Evolutionary conservation across 2,113 vertebrate species (phyloP).

Genomic region (Ammodytes dubius): DNA sequence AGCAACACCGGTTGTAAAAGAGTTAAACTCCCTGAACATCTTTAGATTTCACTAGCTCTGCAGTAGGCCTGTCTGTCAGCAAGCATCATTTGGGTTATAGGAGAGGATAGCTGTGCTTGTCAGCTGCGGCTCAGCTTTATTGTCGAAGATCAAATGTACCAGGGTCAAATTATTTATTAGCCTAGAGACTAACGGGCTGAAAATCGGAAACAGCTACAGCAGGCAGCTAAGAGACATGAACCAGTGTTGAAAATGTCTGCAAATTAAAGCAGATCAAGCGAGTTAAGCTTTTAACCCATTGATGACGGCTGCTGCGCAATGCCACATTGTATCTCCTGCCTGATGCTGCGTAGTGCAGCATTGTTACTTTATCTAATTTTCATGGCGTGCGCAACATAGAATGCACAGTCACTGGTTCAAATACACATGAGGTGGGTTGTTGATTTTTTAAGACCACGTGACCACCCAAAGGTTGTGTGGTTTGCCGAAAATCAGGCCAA

Average conservation of each 20-base stretch:
- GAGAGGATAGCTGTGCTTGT: slow-evolving; percentile 7
- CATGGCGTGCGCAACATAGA: too few relatives aligned
- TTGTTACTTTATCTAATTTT: too few relatives aligned
- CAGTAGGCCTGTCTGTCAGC: slow-evolving; percentile 7
- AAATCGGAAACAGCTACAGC: background rate
- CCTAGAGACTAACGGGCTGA: background rate
- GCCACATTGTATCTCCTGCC: too few relatives aligned
- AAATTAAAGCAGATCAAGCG: background rate
- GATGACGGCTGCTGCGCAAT: too few relatives aligned
- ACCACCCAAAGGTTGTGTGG: too few relatives aligned
- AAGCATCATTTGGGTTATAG: background rate
- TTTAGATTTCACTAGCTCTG: background rate
- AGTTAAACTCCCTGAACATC: slow-evolving; percentile 5
- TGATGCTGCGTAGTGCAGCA: too few relatives aligned
- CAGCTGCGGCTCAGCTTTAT: slow-evolving; percentile 2
- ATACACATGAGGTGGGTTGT: too few relatives aligned
- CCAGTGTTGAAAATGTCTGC: background rate
- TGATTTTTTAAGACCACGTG: too few relatives aligned
- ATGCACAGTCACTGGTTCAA: too few relatives aligned
- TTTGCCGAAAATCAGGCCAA: too few relatives aligned
- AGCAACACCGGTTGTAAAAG: background rate
- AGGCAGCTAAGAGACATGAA: background rate
- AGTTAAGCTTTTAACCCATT: too few relatives aligned
- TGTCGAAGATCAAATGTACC: slow-evolving; percentile 25
- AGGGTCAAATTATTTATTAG: slow-evolving; percentile 25